These are phyloP conservation scores for Calameuta idolon DNA, from an alignment of 2,888 invertebrate species.

Conservation along the genomic window DNA sequence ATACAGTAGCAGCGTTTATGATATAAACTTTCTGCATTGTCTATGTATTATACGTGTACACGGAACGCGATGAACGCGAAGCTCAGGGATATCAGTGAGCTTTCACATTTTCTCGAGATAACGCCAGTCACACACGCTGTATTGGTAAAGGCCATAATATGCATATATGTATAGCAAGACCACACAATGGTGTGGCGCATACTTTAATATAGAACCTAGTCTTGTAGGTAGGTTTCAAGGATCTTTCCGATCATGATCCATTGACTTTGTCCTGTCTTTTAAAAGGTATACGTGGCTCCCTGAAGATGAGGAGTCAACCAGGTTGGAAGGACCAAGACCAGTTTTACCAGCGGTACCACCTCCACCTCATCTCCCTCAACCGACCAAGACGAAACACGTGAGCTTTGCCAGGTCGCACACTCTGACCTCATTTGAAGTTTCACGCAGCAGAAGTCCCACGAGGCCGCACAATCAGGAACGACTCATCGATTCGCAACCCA, in stretches of 20 bases:
- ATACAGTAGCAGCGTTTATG: neutral
- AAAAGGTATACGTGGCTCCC: conserved; percentile 79
- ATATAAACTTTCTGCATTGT: neutral
- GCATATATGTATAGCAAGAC: too few relatives aligned
- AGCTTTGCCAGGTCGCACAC: conserved; percentile 92
- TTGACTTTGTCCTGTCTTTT: neutral
- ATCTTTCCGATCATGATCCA: neutral
- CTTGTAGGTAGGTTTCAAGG: neutral
- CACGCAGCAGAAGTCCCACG: conserved; percentile 66
- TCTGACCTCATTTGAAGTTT: conserved; percentile 81
- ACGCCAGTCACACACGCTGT: conserved; percentile 42
- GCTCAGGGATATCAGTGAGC: conserved; percentile 4
- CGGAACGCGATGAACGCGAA: neutral
- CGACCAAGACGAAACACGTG: conserved; percentile 87
- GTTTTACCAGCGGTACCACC: conserved; percentile 61
- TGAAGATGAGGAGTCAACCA: conserved; percentile 79
- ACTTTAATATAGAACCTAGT: neutral
- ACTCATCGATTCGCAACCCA: conserved; percentile 64
- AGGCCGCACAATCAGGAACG: conserved; percentile 69
- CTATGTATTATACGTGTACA: neutral
- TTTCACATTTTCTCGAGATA: conserved; percentile 44
- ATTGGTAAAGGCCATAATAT: neutral
- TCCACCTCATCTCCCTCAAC: conserved; percentile 72
- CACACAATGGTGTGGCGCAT: neutral
- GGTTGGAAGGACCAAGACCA: conserved; percentile 78